Evolutionary conservation across 2,888 invertebrate species (phyloP).

Genomic region (Dasypogon diadema): DNA sequence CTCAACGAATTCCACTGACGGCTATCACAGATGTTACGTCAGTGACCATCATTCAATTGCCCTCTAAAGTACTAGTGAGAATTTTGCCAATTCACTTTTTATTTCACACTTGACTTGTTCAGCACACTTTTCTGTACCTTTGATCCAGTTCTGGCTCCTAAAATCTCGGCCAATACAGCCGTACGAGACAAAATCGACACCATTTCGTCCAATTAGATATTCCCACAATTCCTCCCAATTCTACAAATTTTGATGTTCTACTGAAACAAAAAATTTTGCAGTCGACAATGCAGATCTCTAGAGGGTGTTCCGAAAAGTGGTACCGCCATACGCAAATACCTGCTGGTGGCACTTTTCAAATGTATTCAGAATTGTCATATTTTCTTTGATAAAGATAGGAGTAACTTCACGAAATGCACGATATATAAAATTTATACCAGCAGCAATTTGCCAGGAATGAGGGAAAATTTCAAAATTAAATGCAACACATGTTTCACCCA

Average conservation of each 20-base stretch:
- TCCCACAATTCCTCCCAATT: neutral
- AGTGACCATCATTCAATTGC: constrained; percentile 6
- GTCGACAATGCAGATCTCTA: neutral
- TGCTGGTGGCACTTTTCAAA: too few species aligned
- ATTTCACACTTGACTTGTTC: constrained; percentile 21
- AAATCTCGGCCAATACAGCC: constrained; percentile 77
- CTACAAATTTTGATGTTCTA: neutral
- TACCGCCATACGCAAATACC: too few species aligned
- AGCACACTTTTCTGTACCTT: constrained; percentile 72
- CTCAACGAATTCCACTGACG: too few species aligned
- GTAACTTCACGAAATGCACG: too few species aligned
- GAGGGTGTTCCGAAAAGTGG: constrained; percentile 47
- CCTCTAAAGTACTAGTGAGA: neutral
- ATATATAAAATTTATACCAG: too few species aligned
- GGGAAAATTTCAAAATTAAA: too few species aligned
- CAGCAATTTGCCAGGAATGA: too few species aligned
- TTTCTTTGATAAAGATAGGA: too few species aligned
- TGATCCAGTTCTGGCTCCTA: constrained; percentile 76
- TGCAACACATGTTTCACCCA: too few species aligned
- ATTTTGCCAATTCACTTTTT: neutral
- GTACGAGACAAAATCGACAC: constrained; percentile 83
- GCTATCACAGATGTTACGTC: constrained; percentile 57
- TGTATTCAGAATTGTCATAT: too few species aligned
- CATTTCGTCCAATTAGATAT: constrained; percentile 70
- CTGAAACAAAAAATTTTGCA: neutral